Conservation (phyloP, 2,888 invertebrate species). For the Patella caerulea region DNA sequence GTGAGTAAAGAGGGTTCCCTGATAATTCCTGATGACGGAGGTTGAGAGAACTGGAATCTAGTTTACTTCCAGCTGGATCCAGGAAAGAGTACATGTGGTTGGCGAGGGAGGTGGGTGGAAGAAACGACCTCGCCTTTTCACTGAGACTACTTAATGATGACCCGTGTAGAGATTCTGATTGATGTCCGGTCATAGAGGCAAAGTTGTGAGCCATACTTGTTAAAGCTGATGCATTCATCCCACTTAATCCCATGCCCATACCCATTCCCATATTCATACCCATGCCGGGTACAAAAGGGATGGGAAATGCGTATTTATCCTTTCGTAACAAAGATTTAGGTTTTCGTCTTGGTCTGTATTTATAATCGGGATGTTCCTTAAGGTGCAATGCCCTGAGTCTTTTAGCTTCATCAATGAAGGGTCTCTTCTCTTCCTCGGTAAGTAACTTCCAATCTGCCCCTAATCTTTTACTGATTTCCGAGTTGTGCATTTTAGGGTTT, state of each 20-base stretch:
- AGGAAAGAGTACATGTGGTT: slow-evolving; percentile 53
- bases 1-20: slow-evolving; percentile 48
- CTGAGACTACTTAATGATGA: slow-evolving; percentile 41
- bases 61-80: slow-evolving; percentile 45
- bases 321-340: slow-evolving; percentile 90
- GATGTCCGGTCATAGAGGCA: slow-evolving; percentile 32
- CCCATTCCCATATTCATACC: slow-evolving; percentile 30
- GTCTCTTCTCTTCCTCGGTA: slow-evolving; percentile 94
- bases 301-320: slow-evolving; percentile 78
- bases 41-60: slow-evolving; percentile 38
- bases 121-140: slow-evolving; percentile 54
- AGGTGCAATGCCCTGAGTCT: slow-evolving; percentile 96
- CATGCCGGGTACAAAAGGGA: slow-evolving; percentile 61
- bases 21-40: slow-evolving; percentile 35
- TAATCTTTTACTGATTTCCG: slow-evolving; percentile 95
- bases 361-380: slow-evolving; percentile 99
- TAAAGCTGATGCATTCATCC: slow-evolving; percentile 3
- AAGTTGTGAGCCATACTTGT: slow-evolving; percentile 33
- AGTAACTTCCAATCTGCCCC: slow-evolving; percentile 99
- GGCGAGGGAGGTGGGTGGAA: slow-evolving; percentile 56
- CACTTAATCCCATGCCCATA: slow-evolving; percentile 19
- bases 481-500: slow-evolving; percentile 99
- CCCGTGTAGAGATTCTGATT: slow-evolving; percentile 21
- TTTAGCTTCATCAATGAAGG: slow-evolving; percentile 99
- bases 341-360: slow-evolving; percentile 95